These are phyloP conservation scores for Mythimna vitellina DNA, from an alignment of 2,888 invertebrate genomes.

Conservation along the genomic window DNA sequence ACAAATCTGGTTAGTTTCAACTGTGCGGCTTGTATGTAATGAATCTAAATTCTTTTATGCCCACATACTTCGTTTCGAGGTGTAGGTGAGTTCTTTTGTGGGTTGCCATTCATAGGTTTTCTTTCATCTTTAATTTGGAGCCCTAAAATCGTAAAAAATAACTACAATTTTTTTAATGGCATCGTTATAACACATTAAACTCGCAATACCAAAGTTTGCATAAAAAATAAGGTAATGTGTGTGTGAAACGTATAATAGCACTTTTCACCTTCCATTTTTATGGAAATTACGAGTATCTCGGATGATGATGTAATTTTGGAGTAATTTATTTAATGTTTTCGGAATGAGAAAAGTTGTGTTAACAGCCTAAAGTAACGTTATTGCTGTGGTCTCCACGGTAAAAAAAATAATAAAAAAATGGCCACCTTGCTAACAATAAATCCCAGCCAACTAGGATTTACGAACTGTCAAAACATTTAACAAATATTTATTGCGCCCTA, in stretches of 20 bases:
- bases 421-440: not conserved
- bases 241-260: slow-evolving; percentile 35
- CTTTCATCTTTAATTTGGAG: slow-evolving; percentile 47
- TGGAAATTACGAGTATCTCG: slow-evolving; percentile 32
- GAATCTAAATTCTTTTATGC: slow-evolving; percentile 76
- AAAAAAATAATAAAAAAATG: slow-evolving; percentile 24
- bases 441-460: not conserved
- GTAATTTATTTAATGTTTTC: slow-evolving; percentile 48
- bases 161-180: slow-evolving; percentile 6
- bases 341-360: slow-evolving; percentile 51
- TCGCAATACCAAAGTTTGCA: slow-evolving; percentile 29
- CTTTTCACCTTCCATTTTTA: slow-evolving; percentile 43
- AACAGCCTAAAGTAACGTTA: slow-evolving; percentile 25
- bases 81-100: slow-evolving; percentile 61
- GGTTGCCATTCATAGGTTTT: slow-evolving; percentile 44
- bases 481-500: slow-evolving; percentile 21
- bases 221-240: slow-evolving; percentile 44
- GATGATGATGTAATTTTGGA: slow-evolving; percentile 47
- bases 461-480: slow-evolving; percentile 9
- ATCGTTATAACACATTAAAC: slow-evolving; percentile 20
- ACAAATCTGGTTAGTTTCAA: slow-evolving; percentile 83
- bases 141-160: slow-evolving; percentile 13
- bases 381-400: slow-evolving; percentile 3
- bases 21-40: slow-evolving; percentile 77
- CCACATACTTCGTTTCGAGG: slow-evolving; percentile 53